These are phyloP conservation scores for Percopsis omiscomaycus DNA, from an alignment of 2,797 vertebrate genomes.

Conservation along the genomic window DNA sequence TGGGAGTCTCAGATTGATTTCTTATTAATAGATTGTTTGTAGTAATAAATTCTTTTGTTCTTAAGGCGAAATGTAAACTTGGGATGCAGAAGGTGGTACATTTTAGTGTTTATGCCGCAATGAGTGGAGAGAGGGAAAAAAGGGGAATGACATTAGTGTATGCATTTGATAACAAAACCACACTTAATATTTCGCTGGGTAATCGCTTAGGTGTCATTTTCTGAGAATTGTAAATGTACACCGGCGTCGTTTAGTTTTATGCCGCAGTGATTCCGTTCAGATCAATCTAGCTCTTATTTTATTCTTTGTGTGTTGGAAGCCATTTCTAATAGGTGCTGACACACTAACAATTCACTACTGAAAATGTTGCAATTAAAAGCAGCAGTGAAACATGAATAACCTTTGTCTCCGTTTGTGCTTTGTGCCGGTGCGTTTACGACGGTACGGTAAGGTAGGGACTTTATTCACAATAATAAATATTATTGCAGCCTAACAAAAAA, in stretches of 20 bases:
- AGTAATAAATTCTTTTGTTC: conserved; percentile 69
- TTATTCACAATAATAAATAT: too few species aligned
- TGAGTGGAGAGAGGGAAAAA: conserved; percentile 37
- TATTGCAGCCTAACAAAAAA: too few species aligned
- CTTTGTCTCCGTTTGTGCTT: too few species aligned
- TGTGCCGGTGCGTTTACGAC: too few species aligned
- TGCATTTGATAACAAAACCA: conserved; percentile 33
- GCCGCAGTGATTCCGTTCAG: conserved; percentile 12
- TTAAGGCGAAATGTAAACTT: conserved; percentile 63
- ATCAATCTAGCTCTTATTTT: conserved; percentile 33
- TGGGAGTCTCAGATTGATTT: conserved; percentile 72
- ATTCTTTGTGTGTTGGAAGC: too few species aligned
- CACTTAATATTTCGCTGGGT: conserved; percentile 18
- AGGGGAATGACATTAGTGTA: conserved; percentile 31
- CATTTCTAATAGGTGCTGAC: too few species aligned
- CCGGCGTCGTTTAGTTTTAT: conserved; percentile 16
- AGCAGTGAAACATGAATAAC: too few species aligned
- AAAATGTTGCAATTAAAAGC: too few species aligned
- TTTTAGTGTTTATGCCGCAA: conserved; percentile 31
- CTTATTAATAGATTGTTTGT: conserved; percentile 79
- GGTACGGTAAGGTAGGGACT: too few species aligned
- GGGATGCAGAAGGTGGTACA: conserved; percentile 21
- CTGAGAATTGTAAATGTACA: conserved; percentile 34
- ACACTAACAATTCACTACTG: too few species aligned
- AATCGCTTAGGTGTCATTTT: conserved; percentile 42